Evolutionary conservation across 2,797 vertebrate genomes (phyloP).

Genomic region (Onychomys arenicola): DNA sequence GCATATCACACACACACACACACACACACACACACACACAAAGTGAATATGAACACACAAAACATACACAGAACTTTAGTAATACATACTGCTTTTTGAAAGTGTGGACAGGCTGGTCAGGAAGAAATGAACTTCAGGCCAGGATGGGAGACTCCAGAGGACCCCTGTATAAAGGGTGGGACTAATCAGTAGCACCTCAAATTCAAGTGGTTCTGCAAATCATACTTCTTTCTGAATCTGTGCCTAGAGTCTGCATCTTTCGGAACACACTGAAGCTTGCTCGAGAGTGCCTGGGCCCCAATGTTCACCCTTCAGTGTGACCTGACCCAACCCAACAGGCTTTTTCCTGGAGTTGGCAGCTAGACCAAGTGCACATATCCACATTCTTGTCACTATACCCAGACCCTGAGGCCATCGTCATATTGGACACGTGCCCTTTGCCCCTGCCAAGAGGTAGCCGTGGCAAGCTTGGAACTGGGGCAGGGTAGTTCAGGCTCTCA

Average conservation of each 20-base stretch:
- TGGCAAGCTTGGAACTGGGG: not conserved
- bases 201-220: not conserved
- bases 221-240: not conserved
- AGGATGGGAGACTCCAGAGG: not conserved
- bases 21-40: not conserved
- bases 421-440: accelerated
- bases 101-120: not conserved
- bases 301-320: not conserved
- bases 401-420: not conserved
- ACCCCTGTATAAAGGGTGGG: not conserved
- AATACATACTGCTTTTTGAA: not conserved
- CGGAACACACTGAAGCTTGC: not conserved
- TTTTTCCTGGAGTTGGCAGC: not conserved
- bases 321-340: not conserved
- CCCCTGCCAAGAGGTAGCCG: not conserved
- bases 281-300: not conserved
- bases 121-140: not conserved
- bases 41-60: not conserved
- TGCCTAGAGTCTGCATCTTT: not conserved
- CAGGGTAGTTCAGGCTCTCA: not conserved
- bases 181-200: not conserved
- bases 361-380: not conserved
- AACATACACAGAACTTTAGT: not conserved
- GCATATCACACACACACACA: not conserved
- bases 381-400: not conserved